Conservation (phyloP, 2,113 vertebrate genomes). For the Dissostichus mawsoni region DNA sequence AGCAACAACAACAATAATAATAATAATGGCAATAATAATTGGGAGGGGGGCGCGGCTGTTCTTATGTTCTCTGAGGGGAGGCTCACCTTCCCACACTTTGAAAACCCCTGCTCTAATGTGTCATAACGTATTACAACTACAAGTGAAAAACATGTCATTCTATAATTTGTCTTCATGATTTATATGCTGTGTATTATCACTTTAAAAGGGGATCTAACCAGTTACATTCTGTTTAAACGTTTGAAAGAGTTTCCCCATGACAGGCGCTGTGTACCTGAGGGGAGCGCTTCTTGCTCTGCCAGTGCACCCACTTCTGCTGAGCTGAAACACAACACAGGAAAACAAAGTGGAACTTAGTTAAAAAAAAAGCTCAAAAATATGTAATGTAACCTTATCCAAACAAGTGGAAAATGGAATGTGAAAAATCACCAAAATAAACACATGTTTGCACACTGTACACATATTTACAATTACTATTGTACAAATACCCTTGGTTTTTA, state of each 20-base stretch:
- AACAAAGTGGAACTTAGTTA: neutral
- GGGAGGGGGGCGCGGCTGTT: too few relatives aligned
- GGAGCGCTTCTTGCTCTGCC: conserved; percentile 40
- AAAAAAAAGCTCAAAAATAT: neutral
- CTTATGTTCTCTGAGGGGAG: too few relatives aligned
- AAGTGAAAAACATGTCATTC: neutral
- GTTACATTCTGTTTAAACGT: neutral
- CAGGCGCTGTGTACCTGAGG: conserved; percentile 54
- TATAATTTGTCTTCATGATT: neutral
- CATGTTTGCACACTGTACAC: too few relatives aligned
- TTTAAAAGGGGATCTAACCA: neutral
- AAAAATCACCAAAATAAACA: too few relatives aligned
- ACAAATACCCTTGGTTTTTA: neutral
- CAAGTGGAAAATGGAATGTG: neutral
- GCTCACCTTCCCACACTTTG: too few relatives aligned
- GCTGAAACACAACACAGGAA: conserved; percentile 53
- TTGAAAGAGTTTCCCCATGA: neutral
- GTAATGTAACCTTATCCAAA: too few relatives aligned
- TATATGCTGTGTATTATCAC: neutral
- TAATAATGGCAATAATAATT: too few relatives aligned
- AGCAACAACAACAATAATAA: too few relatives aligned
- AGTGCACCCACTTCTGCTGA: conserved; percentile 67
- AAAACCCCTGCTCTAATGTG: neutral
- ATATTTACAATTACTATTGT: too few relatives aligned
- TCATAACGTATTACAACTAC: neutral